phyloP scores from a whole-genome alignment of 1,140 invertebrate species.

The Zeugodacus cucurbitae region DNA sequence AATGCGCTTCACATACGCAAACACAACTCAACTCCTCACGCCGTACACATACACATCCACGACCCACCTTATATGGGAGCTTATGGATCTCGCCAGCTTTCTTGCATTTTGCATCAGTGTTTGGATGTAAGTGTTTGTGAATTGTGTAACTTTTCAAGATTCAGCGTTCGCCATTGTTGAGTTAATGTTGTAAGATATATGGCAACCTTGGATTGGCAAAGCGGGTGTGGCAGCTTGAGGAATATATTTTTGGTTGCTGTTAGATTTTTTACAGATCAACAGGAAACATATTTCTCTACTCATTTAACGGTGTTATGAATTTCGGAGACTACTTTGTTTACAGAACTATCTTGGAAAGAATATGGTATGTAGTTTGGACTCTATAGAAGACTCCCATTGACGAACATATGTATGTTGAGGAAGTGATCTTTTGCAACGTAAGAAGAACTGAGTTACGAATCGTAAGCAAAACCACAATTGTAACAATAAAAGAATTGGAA shows the following conservation, averaged over 20 bases:
- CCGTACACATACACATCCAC: neutral
- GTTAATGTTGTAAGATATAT: neutral
- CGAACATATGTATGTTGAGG: too few species aligned
- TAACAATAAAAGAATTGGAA: too few species aligned
- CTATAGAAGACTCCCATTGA: too few species aligned
- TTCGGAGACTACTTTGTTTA: too few species aligned
- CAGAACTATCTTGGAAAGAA: too few species aligned
- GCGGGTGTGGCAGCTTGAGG: neutral
- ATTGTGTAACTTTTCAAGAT: neutral
- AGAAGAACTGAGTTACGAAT: too few species aligned
- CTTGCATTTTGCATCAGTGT: neutral
- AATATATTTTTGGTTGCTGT: neutral
- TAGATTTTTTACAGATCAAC: neutral
- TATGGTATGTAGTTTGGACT: too few species aligned
- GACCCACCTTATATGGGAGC: neutral
- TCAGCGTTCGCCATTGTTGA: neutral
- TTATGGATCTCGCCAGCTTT: neutral
- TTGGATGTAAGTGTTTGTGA: neutral
- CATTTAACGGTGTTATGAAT: constrained; percentile 53
- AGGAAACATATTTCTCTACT: constrained; percentile 63
- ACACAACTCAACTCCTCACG: neutral
- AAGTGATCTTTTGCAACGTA: too few species aligned
- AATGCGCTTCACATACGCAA: constrained; percentile 2
- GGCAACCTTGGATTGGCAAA: neutral
- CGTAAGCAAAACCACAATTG: too few species aligned